Percentiles rank a stretch among this genome's conserved stretches.
Evolutionary conservation across 1,140 invertebrate genomes (phyloP).

Genomic region (Drosophila lowei): DNA sequence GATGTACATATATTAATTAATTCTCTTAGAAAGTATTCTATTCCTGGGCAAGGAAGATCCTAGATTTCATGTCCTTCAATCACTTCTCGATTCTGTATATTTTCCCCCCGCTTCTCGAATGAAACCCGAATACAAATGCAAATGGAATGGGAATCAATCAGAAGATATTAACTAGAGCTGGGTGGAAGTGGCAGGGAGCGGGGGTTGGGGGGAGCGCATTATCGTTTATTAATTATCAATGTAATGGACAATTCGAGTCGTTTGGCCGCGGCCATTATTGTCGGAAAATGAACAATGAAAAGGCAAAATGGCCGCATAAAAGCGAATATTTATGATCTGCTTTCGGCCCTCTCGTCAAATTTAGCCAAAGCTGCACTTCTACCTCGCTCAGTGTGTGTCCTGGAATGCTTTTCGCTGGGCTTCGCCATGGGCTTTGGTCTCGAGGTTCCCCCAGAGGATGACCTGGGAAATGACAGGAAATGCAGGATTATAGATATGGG

Average conservation of each 20-base stretch:
- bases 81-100: no score
- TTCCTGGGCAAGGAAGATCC: no score
- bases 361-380: slow-evolving; percentile 48
- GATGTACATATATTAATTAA: no score
- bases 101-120: no score
- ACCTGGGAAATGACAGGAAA: background rate
- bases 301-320: slow-evolving; percentile 39
- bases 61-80: no score
- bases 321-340: slow-evolving; percentile 44
- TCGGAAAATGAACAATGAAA: slow-evolving; percentile 41
- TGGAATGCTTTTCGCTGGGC: slow-evolving; percentile 21
- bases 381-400: background rate
- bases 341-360: slow-evolving; percentile 38
- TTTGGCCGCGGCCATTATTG: slow-evolving; percentile 15
- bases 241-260: slow-evolving; percentile 17
- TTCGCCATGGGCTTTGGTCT: slow-evolving; percentile 45
- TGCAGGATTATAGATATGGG: slow-evolving; percentile 4
- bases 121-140: no score
- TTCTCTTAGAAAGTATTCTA: no score
- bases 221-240: slow-evolving; percentile 53
- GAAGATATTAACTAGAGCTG: background rate
- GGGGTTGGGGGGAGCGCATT: background rate
- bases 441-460: background rate
- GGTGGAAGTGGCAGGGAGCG: background rate
- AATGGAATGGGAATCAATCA: background rate